Base-by-base conservation (phyloP, 2,888 invertebrate species). In the Ophraella communa region DNA sequence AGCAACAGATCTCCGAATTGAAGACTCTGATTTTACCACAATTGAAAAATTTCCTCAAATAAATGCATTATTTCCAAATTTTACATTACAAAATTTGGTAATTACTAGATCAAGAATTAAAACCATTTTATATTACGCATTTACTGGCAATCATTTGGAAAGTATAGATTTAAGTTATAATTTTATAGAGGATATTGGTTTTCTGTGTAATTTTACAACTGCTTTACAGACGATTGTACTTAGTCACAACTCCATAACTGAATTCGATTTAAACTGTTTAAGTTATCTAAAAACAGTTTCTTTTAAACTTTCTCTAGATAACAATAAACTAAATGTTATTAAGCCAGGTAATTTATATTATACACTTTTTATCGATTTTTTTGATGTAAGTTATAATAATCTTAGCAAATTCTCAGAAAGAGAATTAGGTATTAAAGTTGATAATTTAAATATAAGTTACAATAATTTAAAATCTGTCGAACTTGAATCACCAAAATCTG, bases 381-480 rank as follows among this genome's bases (percentile, higher is more conserved):
- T 61, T 4, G 53, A 65, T 54, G 44, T 65, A 10, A 65, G 65
- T 39, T 47, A 30, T 24, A 65, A 65, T 23, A 54, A 51, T 14
- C 21, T 65, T 4, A 30, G 17, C 3, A 33, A 54, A 33, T 65
- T 58, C 33, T 45, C 57, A 14, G 65, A 65, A 42, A 35, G 20
- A 10, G 17, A 51, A 17, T 42, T 54, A 20, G 8, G 23, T 11
- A n/a, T 5, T 1, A 2, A 4, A 5, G 35, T 53, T 35, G 4
- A 18, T 4, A 54, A 45, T 8, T 14, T 65, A 18, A 35, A 65
- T 65, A n/a, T 65, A 17, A 65, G 58, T 58, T 42, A 52, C 42
- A 65, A 65, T 49, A 21, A 39, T 14, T 42, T 65, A 14, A 30
- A 4, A n/a, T 18, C 8, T 24, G 23, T 59, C 2, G 5, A 24